These are phyloP conservation scores for Rafetus swinhoei DNA, from an alignment of 2,113 vertebrate species.

Conservation along the genomic window DNA sequence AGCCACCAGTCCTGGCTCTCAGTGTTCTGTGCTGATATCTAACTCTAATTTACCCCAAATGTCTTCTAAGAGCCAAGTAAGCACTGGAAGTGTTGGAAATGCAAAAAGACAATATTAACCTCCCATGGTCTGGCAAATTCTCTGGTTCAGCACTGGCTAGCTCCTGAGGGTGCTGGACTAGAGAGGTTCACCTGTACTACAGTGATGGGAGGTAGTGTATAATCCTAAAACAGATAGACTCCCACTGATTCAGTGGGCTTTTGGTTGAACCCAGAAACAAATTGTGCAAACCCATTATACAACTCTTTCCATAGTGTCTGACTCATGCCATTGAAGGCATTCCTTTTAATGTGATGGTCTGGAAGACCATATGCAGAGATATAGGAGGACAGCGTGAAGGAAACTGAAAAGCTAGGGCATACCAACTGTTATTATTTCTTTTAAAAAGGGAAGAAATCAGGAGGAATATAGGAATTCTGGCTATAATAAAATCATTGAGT, in stretches of 20 bases:
- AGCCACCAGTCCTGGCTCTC: too few species aligned
- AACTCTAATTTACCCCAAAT: too few species aligned
- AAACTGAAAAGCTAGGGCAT: not conserved
- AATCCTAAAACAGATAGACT: not conserved
- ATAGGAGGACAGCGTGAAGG: not conserved
- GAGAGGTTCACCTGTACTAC: too few species aligned
- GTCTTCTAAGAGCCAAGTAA: too few species aligned
- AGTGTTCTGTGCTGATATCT: too few species aligned
- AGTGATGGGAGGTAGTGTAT: not conserved
- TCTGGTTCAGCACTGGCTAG: too few species aligned
- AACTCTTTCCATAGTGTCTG: not conserved
- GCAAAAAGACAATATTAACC: too few species aligned
- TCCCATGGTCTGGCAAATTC: too few species aligned
- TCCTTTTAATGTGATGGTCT: not conserved
- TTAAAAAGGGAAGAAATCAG: not conserved
- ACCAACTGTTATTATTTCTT: not conserved
- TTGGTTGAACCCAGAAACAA: not conserved
- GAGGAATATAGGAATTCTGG: not conserved
- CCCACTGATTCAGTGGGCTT: not conserved
- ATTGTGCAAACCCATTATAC: not conserved
- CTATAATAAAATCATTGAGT: not conserved
- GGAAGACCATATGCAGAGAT: not conserved
- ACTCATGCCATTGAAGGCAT: not conserved
- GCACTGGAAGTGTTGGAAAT: too few species aligned
- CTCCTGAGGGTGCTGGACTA: too few species aligned